phyloP scores from a whole-genome alignment of 2,797 vertebrate species.

The Scleropages formosus region DNA sequence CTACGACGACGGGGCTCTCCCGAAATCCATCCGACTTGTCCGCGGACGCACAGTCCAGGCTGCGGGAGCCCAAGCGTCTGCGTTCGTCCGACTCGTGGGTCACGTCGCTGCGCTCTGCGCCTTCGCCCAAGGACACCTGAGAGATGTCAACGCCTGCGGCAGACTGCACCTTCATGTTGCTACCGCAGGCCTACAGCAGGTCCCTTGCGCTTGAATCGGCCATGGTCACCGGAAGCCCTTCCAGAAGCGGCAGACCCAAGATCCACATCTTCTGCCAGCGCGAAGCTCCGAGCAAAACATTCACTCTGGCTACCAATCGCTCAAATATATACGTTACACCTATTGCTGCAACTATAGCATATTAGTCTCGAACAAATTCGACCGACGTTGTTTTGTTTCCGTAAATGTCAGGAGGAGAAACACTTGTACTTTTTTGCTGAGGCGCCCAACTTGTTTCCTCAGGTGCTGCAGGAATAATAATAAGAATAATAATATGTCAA shows the following conservation, averaged over 20 bases:
- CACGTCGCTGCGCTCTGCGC: conserved; percentile 47
- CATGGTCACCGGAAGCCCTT: neutral
- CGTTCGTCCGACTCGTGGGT: conserved; percentile 43
- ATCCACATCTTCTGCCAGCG: neutral
- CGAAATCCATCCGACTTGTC: conserved; percentile 34
- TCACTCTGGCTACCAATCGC: neutral
- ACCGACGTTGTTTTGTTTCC: neutral
- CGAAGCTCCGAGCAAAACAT: neutral
- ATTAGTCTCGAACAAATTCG: too few relatives aligned
- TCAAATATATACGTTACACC: conserved; percentile 14
- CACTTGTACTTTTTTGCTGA: neutral
- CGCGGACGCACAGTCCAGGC: conserved; percentile 34
- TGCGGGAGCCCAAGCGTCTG: conserved; percentile 39
- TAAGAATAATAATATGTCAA: too few relatives aligned
- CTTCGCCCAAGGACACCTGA: conserved; percentile 36
- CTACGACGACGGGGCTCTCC: conserved; percentile 37
- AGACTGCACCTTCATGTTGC: conserved; percentile 38
- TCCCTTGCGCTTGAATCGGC: conserved; percentile 1
- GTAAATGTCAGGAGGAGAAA: conserved; percentile 2
- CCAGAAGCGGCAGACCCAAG: neutral
- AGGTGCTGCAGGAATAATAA: conserved; percentile 9
- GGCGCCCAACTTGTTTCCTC: conserved; percentile 4
- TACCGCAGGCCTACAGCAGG: neutral
- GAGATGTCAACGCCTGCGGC: conserved; percentile 33
- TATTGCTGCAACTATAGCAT: too few relatives aligned